A percentile compares a stretch with the other conserved stretches of the same genome.
Evolutionary conservation across 2,888 invertebrate genomes (phyloP).

Genomic region (Dromius quadrimaculatus): DNA sequence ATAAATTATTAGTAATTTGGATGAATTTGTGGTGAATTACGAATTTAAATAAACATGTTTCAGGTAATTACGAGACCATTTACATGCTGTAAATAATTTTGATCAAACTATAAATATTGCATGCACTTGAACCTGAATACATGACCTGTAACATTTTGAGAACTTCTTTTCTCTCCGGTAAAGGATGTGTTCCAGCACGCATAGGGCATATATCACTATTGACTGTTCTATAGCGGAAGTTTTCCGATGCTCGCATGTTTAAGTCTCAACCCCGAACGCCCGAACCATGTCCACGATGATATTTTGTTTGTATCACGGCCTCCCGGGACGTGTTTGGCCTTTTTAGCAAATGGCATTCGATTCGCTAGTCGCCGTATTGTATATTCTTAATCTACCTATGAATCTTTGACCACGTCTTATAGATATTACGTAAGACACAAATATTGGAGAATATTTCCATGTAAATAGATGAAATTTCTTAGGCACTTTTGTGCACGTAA

Average conservation of each 20-base stretch:
- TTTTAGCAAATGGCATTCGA: slow-evolving; percentile 19
- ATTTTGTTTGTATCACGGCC: neutral
- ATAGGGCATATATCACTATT: slow-evolving; percentile 12
- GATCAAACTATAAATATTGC: neutral
- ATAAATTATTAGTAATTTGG: too few relatives aligned
- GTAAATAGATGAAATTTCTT: too few relatives aligned
- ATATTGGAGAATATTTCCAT: too few relatives aligned
- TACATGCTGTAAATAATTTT: too few relatives aligned
- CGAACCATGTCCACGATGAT: neutral
- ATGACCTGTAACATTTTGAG: neutral
- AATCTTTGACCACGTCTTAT: too few relatives aligned
- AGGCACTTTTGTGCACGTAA: too few relatives aligned
- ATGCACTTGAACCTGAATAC: neutral
- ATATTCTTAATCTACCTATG: slow-evolving; percentile 23
- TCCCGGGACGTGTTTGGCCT: slow-evolving; percentile 4
- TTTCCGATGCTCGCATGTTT: neutral
- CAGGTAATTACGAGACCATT: neutral
- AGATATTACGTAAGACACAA: too few relatives aligned
- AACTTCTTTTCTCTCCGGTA: neutral
- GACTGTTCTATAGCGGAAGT: slow-evolving; percentile 2
- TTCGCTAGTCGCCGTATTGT: too few relatives aligned
- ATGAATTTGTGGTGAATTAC: neutral
- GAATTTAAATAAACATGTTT: neutral
- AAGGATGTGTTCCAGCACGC: too few relatives aligned
- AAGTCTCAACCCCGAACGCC: too few relatives aligned